Conservation (phyloP, 2,888 invertebrate species). For the Meteorus colon region DNA sequence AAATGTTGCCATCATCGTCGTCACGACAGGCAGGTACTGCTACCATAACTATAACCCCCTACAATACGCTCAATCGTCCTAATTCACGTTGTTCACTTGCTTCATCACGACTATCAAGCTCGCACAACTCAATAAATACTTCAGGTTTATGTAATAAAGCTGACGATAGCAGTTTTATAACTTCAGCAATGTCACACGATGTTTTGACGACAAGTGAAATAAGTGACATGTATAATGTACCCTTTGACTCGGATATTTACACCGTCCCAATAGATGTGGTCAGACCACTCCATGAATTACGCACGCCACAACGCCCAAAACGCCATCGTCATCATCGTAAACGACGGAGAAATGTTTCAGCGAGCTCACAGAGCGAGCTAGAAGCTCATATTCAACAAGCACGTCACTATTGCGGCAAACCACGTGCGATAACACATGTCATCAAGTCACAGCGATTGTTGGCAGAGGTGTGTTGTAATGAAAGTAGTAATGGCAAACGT, state of each 20-base stretch:
- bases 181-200: constrained; percentile 91
- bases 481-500: constrained; percentile 75
- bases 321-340: constrained; percentile 73
- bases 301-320: constrained; percentile 74
- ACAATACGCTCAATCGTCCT: constrained; percentile 76
- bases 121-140: constrained; percentile 82
- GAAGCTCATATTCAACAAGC: constrained; percentile 70
- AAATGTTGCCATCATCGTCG: constrained; percentile 77
- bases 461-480: constrained; percentile 68
- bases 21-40: constrained; percentile 65
- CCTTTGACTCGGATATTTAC: constrained; percentile 91
- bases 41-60: constrained; percentile 69
- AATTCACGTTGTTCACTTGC: constrained; percentile 85
- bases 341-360: constrained; percentile 74
- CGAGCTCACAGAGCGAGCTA: constrained; percentile 73
- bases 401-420: constrained; percentile 69
- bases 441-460: constrained; percentile 70
- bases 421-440: constrained; percentile 69
- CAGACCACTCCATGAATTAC: constrained; percentile 75
- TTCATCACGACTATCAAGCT: constrained; percentile 86
- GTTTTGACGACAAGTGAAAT: constrained; percentile 86
- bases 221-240: constrained; percentile 88
- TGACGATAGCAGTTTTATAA: constrained; percentile 90
- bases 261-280: constrained; percentile 90
- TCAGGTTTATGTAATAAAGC: constrained; percentile 81